Evolutionary conservation across 2,888 invertebrate species (phyloP), one percentile per base, ranked within the genome.

Genomic region (Pandemis heparana): DNA sequence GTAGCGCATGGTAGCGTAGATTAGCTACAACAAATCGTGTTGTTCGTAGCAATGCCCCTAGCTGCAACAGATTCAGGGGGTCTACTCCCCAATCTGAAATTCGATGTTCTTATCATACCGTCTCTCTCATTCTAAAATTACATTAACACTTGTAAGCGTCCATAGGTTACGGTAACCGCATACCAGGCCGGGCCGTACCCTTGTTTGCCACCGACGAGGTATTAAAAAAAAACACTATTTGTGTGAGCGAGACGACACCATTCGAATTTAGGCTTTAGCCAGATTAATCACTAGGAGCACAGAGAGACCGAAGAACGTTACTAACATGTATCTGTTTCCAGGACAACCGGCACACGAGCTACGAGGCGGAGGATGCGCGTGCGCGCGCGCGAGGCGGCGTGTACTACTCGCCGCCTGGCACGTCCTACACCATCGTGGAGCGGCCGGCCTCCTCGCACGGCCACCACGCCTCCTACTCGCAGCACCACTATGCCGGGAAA

Each of bases 321-420:
- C 82, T 76, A 82, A 87, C 81, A 77, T 79, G 79, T 81, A 82
- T 88, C 85, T 91, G 89, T 87, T 90, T 91, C 81, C 90, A 94
- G 92, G 93, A 94, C 87, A 94, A 92, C 84, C 89, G 94, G 71
- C 91, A 93, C 82, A 89, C 91, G 85, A 89, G 94, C 83, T 94
- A 92, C 86, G 95, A 90, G 89, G 93, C 92, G 82, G 94, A 88
- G 83, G 95, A 91, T 79, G 93, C 92, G 75, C 87, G 92, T 61
- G 88, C 84, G 78, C 92, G 96, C 80, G 95, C 95, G 78, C 95
- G 96, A 64, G 95, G 97, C 79, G 96, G 97, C 78, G 95, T 96
- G 78, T 98, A 98, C 92, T 98, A 97, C 91, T 98, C 97, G 78
- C 98, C 98, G 73, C 98, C 98, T 41, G 98, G 98, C 77, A 98